Evolutionary conservation across 2,797 vertebrate species (phyloP).

Genomic region (Crenichthys baileyi): DNA sequence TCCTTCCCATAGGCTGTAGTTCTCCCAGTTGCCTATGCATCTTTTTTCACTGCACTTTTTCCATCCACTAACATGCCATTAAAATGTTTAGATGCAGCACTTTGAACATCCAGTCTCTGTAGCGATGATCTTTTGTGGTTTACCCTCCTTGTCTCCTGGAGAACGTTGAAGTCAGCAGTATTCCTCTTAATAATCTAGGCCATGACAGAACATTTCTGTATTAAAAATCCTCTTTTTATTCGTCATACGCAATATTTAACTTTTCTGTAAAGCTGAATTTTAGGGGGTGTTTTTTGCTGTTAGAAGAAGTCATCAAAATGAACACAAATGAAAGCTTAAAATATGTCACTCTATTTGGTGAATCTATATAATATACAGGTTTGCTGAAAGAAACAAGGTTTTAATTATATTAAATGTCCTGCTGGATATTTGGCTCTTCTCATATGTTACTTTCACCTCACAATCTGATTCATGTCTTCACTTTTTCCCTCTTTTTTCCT

Average conservation of each 20-base stretch:
- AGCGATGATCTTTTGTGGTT: background rate
- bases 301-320: too few relatives aligned
- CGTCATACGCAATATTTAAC: background rate
- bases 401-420: background rate
- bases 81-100: background rate
- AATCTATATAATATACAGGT: background rate
- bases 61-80: background rate
- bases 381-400: background rate
- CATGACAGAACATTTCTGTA: background rate
- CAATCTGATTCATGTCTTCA: too few relatives aligned
- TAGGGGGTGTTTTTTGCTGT: too few relatives aligned
- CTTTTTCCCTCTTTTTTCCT: too few relatives aligned
- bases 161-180: background rate
- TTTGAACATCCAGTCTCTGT: background rate
- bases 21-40: background rate
- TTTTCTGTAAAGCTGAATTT: too few relatives aligned
- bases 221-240: background rate
- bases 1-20: background rate
- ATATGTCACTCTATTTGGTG: background rate
- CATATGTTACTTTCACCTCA: too few relatives aligned
- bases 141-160: background rate
- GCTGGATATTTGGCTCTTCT: background rate
- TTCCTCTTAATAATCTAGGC: background rate
- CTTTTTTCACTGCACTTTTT: background rate
- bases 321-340: background rate